Conservation (phyloP, 2,113 vertebrate genomes). For the Urocolius indicus region DNA sequence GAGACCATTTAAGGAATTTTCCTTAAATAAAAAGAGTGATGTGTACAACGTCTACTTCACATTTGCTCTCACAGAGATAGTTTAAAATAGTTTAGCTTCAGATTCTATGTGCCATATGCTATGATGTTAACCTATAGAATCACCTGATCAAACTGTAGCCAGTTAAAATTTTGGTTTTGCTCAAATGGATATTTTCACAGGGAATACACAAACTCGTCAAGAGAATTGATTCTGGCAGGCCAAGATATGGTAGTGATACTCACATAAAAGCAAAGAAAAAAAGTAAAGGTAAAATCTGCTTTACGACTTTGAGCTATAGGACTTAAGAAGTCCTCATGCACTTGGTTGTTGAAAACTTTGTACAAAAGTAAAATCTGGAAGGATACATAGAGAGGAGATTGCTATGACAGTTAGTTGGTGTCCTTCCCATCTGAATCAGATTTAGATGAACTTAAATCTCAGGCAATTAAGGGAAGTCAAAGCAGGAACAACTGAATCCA, state of each 20-base stretch:
- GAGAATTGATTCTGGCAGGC: background rate
- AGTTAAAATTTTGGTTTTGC: background rate
- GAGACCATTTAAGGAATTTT: background rate
- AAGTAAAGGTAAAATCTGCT: background rate
- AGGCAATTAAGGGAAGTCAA: background rate
- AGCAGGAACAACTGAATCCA: background rate
- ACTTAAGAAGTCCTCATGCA: background rate
- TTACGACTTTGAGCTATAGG: background rate
- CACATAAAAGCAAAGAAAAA: background rate
- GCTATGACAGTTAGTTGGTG: background rate
- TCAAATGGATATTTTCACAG: background rate
- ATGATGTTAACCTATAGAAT: background rate
- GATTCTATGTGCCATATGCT: background rate
- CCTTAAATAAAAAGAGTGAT: background rate
- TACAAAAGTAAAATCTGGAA: background rate
- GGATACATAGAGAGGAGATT: background rate
- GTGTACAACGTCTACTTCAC: background rate
- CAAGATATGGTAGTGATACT: background rate
- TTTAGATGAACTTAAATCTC: background rate
- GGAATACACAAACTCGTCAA: background rate
- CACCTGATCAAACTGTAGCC: background rate
- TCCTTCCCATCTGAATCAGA: conserved; percentile 11
- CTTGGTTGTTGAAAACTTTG: background rate
- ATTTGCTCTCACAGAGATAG: background rate
- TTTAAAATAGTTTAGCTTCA: background rate